These are phyloP conservation scores for Ophioninae sp. DNA, from an alignment of 2,888 invertebrate species.

Conservation along the genomic window DNA sequence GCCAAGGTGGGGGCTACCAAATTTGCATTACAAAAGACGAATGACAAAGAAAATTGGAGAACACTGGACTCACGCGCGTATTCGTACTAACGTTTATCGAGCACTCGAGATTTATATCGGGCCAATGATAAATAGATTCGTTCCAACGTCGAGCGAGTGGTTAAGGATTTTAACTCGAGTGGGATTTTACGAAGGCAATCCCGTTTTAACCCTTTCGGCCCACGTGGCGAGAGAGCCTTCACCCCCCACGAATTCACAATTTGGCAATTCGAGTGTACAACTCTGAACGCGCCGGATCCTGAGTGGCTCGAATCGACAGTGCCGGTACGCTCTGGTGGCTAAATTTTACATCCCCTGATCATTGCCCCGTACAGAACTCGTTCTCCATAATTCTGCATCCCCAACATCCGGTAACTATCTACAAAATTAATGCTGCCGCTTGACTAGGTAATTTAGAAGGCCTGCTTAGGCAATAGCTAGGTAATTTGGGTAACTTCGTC, in stretches of 20 bases:
- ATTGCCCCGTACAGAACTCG: background rate
- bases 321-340: background rate
- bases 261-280: slow-evolving; percentile 35
- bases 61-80: slow-evolving; percentile 6
- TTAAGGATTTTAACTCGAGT: slow-evolving; percentile 28
- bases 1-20: background rate
- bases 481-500: too few relatives aligned
- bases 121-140: slow-evolving; percentile 50
- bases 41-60: slow-evolving; percentile 54
- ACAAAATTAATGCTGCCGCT: too few relatives aligned
- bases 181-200: slow-evolving; percentile 39
- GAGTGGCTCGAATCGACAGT: slow-evolving; percentile 20
- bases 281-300: background rate
- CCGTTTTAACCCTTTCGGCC: slow-evolving; percentile 34
- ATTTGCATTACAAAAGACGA: slow-evolving; percentile 42
- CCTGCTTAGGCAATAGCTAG: too few relatives aligned
- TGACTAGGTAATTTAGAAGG: too few relatives aligned
- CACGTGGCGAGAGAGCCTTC: slow-evolving; percentile 22
- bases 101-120: slow-evolving; percentile 50
- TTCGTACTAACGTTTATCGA: slow-evolving; percentile 31
- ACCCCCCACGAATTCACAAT: slow-evolving; percentile 25
- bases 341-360: slow-evolving; percentile 20
- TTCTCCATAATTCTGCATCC: background rate
- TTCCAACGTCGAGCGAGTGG: background rate
- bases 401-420: too few relatives aligned